Percentiles rank a stretch among this genome's conserved stretches.
phyloP scores from a whole-genome alignment of 2,797 vertebrate genomes.

The Rhincodon typus region DNA sequence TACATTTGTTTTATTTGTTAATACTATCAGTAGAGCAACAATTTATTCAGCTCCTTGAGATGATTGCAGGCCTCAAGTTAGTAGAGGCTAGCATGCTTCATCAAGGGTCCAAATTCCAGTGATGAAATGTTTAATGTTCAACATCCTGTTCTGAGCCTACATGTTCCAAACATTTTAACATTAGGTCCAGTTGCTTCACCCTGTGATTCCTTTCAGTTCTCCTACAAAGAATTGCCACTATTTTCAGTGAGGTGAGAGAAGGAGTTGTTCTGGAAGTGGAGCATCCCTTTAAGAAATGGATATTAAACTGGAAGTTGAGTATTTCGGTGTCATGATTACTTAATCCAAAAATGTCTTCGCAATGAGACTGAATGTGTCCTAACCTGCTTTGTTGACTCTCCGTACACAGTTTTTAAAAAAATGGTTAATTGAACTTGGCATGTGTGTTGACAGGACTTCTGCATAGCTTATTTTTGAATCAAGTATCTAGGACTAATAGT shows the following conservation, averaged over 20 bases:
- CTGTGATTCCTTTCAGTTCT: not conserved
- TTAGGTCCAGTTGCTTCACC: not conserved
- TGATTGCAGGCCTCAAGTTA: not conserved
- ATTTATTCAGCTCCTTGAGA: not conserved
- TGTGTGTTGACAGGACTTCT: not conserved
- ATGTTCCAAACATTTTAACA: not conserved
- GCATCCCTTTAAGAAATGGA: not conserved
- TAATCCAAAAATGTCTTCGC: not conserved
- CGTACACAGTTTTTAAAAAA: not conserved
- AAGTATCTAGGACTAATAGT: not conserved
- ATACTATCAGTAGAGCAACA: not conserved
- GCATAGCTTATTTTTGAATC: not conserved
- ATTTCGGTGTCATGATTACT: not conserved
- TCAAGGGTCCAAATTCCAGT: not conserved
- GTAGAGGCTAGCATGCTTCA: not conserved
- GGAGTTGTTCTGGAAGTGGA: not conserved
- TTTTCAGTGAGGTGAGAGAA: not conserved
- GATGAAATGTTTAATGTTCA: not conserved
- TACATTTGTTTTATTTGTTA: not conserved
- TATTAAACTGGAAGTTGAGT: not conserved
- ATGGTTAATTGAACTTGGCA: constrained; percentile 1
- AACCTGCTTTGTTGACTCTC: not conserved
- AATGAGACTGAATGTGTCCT: not conserved
- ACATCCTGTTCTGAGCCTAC: not conserved
- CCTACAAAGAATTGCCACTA: not conserved